Evolutionary conservation across 2,888 invertebrate species (phyloP).

Genomic region (Macropis europaea): DNA sequence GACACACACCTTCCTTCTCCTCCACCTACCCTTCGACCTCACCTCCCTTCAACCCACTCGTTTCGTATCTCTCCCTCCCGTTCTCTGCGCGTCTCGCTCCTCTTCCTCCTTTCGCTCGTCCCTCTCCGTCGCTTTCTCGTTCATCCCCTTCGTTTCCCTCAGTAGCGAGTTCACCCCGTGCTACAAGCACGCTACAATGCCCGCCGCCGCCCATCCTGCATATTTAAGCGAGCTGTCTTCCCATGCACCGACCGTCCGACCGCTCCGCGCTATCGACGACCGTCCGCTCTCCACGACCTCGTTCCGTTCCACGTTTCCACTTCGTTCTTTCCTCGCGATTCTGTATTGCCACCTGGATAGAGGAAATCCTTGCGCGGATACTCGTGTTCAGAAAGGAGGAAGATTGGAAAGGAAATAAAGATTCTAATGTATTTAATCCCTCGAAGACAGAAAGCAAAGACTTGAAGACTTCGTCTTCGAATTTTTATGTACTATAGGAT

Average conservation of each 20-base stretch:
- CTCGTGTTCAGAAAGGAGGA: too few species aligned
- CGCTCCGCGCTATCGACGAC: conserved; percentile 58
- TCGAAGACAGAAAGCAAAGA: too few species aligned
- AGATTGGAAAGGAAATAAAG: too few species aligned
- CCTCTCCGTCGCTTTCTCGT: conserved; percentile 55
- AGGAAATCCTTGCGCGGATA: not conserved
- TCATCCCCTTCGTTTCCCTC: conserved; percentile 72
- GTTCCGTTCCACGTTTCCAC: conserved; percentile 21
- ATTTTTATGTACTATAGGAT: too few species aligned
- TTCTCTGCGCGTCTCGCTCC: conserved; percentile 8
- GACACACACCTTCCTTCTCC: conserved; percentile 56
- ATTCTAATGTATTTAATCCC: too few species aligned
- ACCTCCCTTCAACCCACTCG: conserved; percentile 16
- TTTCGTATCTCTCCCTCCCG: conserved; percentile 8
- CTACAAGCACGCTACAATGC: conserved; percentile 77
- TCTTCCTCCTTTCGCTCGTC: conserved; percentile 17
- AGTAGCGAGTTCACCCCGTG: conserved; percentile 75
- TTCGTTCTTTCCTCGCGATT: conserved; percentile 22
- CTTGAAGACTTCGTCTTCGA: too few species aligned
- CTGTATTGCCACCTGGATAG: conserved; percentile 2
- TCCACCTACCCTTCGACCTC: conserved; percentile 28
- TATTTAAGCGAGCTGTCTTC: conserved; percentile 79
- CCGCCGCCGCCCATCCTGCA: conserved; percentile 78
- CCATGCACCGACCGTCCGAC: conserved; percentile 67
- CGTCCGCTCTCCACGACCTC: conserved; percentile 7